Base-by-base conservation (phyloP, 2,888 invertebrate species). In the Cosmia pyralina region DNA sequence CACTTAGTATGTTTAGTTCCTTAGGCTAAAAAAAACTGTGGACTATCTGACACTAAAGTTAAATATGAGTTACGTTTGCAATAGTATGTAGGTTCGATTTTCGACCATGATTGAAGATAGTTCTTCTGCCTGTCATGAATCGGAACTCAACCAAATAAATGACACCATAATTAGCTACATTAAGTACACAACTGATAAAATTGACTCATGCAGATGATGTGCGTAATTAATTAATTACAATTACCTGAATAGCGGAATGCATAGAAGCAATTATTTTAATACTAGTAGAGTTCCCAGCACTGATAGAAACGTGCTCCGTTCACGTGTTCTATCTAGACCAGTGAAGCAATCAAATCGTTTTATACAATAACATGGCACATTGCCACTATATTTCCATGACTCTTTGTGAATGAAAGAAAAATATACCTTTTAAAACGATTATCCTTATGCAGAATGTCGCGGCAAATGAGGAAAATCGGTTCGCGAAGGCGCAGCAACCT, bases 261-360 rank as follows among this genome's bases (percentile, higher is more conserved):
- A 72, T 77, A 64, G 68, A 59, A 65, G 63, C 57, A 77, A 84
- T 76, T 70, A 74, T 53, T 63, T 41, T 48, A 46, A 53, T 57
- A 60, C 22, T 52, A 52, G 80, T 71, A 71, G 66, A 50, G 34
- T 41, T 48, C 63, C 41, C n/a, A 60, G 68, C 46, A 67, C 65
- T 62, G 59, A 80, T 78, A 68, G 65, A 81, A 84, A 85, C 82
- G 76, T 85, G 85, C 38, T 69, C 46, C 22, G n/a, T 60, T 75
- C 83, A 84, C 83, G 83, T 84, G 79, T 53, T 72, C 34, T 48
- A 41, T 46, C 28, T 55, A 11, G 48, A 62, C 64, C 46, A 71
- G 66, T 55, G 63, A 72, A 78, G 64, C 69, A 71, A 57, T 79
- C 62, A 73, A 69, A 76, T 70, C 28, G 53, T 66, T 69, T 66